phyloP scores from a whole-genome alignment of 2,797 vertebrate species.

The Leucoraja ocellata region DNA sequence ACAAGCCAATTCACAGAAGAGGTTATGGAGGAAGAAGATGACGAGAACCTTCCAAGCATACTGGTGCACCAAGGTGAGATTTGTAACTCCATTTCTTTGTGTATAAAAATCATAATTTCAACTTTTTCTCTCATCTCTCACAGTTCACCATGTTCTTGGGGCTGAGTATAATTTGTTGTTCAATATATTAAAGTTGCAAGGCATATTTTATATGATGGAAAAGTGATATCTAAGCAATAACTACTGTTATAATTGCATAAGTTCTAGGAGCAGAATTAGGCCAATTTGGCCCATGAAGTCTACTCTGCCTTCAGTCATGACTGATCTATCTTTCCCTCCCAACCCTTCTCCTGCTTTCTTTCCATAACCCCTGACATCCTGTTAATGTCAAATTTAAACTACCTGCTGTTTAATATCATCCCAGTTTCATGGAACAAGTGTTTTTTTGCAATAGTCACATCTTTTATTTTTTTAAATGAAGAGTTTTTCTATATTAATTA shows the following conservation, averaged over 20 bases:
- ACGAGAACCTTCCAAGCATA: conserved; percentile 76
- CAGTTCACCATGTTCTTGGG: too few relatives aligned
- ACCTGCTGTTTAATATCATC: background rate
- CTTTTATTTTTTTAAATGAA: background rate
- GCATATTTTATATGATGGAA: background rate
- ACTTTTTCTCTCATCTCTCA: background rate
- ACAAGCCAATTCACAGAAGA: conserved; percentile 44
- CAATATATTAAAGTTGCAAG: background rate
- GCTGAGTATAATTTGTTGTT: background rate
- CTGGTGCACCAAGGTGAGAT: conserved; percentile 59
- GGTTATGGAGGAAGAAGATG: conserved; percentile 55
- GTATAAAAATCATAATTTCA: background rate
- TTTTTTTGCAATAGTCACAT: background rate
- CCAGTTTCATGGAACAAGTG: background rate
- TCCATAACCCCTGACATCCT: too few relatives aligned
- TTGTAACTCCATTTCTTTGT: background rate
- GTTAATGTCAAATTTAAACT: background rate
- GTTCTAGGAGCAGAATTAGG: too few relatives aligned
- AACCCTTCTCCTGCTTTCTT: too few relatives aligned
- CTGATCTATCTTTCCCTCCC: too few relatives aligned
- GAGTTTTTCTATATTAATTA: background rate
- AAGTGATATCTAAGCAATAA: background rate
- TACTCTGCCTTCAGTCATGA: too few relatives aligned
- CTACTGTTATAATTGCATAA: too few relatives aligned
- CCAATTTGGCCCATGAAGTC: too few relatives aligned